Evolutionary conservation across 2,888 invertebrate species (phyloP).

Genomic region (Agrochola litura): DNA sequence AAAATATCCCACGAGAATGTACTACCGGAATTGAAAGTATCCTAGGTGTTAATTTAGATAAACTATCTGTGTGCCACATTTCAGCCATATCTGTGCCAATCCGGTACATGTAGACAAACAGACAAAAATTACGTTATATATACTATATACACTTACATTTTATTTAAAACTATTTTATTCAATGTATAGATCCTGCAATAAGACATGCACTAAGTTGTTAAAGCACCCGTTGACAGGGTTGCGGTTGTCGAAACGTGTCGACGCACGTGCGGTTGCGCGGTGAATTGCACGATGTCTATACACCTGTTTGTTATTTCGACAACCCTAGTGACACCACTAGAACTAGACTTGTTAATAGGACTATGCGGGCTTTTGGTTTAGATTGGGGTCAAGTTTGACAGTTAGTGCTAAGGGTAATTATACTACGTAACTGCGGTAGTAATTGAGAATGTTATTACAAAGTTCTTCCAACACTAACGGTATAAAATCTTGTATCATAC

Average conservation of each 20-base stretch:
- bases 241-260: slow-evolving; percentile 55
- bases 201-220: slow-evolving; percentile 23
- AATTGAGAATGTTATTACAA: slow-evolving; percentile 4
- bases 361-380: slow-evolving; percentile 48
- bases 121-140: background rate
- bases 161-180: too few species aligned
- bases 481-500: background rate
- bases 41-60: too few species aligned
- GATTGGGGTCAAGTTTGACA: slow-evolving; percentile 43
- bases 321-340: slow-evolving; percentile 46
- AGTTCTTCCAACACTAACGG: background rate
- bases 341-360: slow-evolving; percentile 54
- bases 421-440: slow-evolving; percentile 9
- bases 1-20: too few species aligned
- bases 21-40: too few species aligned
- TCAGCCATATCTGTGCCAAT: background rate
- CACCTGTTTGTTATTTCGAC: slow-evolving; percentile 59
- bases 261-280: slow-evolving; percentile 37
- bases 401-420: slow-evolving; percentile 24
- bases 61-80: too few species aligned
- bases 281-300: slow-evolving; percentile 35
- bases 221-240: slow-evolving; percentile 34
- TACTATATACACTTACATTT: too few species aligned
- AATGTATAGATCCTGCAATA: background rate
- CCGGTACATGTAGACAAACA: background rate